These are phyloP conservation scores for Spea hammondii DNA, from an alignment of 2,797 vertebrate species.

Conservation along the genomic window DNA sequence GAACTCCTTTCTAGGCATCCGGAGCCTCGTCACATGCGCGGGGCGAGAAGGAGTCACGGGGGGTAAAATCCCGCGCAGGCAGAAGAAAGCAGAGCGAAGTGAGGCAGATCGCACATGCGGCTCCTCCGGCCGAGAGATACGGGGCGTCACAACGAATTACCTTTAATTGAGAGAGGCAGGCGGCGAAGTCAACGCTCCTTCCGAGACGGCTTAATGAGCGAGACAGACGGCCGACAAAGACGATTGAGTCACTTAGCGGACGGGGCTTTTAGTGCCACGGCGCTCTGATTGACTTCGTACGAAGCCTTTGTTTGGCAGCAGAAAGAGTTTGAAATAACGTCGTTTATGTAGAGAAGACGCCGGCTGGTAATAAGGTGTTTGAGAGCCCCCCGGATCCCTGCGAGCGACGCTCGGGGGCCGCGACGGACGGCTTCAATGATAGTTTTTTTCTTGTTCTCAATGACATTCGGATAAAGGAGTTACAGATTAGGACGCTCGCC, in stretches of 20 bases:
- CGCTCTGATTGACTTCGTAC: slow-evolving; percentile 78
- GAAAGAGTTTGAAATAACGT: slow-evolving; percentile 29
- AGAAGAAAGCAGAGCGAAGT: slow-evolving; percentile 22
- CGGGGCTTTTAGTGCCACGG: slow-evolving; percentile 89
- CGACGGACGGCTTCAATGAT: slow-evolving; percentile 57
- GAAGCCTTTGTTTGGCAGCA: slow-evolving; percentile 79
- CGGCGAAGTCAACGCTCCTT: slow-evolving; percentile 75
- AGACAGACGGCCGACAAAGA: slow-evolving; percentile 70
- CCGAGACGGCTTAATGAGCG: slow-evolving; percentile 85
- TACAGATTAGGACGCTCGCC: not conserved
- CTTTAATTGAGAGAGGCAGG: slow-evolving; percentile 69
- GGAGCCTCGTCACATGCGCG: slow-evolving; percentile 34
- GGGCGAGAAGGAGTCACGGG: slow-evolving; percentile 27
- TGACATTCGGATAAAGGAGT: slow-evolving; percentile 60
- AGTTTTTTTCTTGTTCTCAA: slow-evolving; percentile 56
- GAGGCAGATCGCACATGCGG: slow-evolving; percentile 58
- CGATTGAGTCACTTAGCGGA: slow-evolving; percentile 92
- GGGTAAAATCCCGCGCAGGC: slow-evolving; percentile 27
- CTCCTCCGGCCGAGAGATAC: slow-evolving; percentile 74
- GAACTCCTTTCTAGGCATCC: not conserved
- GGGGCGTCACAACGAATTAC: slow-evolving; percentile 77
- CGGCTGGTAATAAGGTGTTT: slow-evolving; percentile 83
- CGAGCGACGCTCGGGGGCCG: slow-evolving; percentile 58
- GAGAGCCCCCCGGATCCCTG: slow-evolving; percentile 68
- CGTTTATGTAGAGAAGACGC: slow-evolving; percentile 64